Evolutionary conservation across 2,113 vertebrate genomes (phyloP).

Genomic region (Pterophyllum scalare): DNA sequence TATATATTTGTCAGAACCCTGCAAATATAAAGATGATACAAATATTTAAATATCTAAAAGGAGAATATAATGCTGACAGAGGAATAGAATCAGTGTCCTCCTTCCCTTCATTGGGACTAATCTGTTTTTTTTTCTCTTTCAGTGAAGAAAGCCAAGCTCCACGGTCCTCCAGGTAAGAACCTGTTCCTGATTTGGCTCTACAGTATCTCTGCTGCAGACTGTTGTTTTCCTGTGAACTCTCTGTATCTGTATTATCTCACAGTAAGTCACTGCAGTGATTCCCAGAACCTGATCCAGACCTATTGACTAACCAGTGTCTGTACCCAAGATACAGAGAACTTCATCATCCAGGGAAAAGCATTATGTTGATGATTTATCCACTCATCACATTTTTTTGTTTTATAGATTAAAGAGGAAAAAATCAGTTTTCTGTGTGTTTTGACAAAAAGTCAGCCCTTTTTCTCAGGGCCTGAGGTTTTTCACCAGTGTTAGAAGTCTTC

Average conservation of each 20-base stretch:
- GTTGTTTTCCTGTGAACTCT: background rate
- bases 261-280: background rate
- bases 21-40: too few species aligned
- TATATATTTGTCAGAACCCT: too few species aligned
- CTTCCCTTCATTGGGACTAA: constrained; percentile 2
- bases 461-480: background rate
- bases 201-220: background rate
- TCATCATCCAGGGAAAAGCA: background rate
- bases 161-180: constrained; percentile 82
- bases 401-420: fast-evolving
- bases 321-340: background rate
- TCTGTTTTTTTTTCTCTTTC: constrained; percentile 52
- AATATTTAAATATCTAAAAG: background rate
- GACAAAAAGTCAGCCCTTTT: too few species aligned
- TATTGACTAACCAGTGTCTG: background rate
- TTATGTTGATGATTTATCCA: background rate
- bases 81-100: fast-evolving
- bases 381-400: background rate
- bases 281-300: background rate
- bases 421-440: too few species aligned
- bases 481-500: background rate
- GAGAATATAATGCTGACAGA: fast-evolving
- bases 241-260: background rate
- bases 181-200: background rate
- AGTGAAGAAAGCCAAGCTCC: constrained; percentile 85